These are phyloP conservation scores for Mythimna impura DNA, from an alignment of 2,888 invertebrate genomes.

Conservation along the genomic window DNA sequence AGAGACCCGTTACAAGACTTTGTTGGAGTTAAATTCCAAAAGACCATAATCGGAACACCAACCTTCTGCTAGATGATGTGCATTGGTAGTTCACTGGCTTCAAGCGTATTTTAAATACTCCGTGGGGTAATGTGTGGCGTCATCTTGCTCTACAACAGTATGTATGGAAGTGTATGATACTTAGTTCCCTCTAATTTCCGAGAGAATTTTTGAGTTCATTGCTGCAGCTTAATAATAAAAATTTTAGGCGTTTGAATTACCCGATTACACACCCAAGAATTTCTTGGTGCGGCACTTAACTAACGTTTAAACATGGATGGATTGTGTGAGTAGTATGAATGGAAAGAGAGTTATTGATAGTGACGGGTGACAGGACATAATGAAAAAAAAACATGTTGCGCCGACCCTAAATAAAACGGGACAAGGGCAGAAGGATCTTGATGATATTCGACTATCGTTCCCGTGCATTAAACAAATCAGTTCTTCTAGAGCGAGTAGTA, in stretches of 20 bases:
- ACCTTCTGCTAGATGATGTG: not conserved
- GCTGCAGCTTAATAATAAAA: not conserved
- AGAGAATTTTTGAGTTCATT: not conserved
- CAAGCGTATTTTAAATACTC: not conserved
- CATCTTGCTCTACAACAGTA: not conserved
- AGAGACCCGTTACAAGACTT: too few relatives aligned
- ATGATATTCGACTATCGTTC: not conserved
- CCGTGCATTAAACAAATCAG: not conserved
- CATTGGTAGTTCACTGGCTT: too few relatives aligned
- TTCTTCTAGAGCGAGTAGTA: not conserved
- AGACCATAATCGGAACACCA: not conserved
- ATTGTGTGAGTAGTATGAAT: too few relatives aligned
- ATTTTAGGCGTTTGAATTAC: not conserved
- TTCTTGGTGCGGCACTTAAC: not conserved
- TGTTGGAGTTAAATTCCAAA: not conserved
- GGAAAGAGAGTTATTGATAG: too few relatives aligned
- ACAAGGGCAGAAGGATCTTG: too few relatives aligned
- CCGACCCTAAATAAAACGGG: too few relatives aligned
- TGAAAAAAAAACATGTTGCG: too few relatives aligned
- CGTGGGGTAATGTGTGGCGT: not conserved
- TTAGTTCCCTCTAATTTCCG: not conserved
- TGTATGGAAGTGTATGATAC: not conserved
- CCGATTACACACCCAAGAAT: not conserved
- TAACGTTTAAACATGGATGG: too few relatives aligned
- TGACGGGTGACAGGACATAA: too few relatives aligned